Base-by-base conservation (phyloP, 1,140 invertebrate species). In the Bombus ignitus region DNA sequence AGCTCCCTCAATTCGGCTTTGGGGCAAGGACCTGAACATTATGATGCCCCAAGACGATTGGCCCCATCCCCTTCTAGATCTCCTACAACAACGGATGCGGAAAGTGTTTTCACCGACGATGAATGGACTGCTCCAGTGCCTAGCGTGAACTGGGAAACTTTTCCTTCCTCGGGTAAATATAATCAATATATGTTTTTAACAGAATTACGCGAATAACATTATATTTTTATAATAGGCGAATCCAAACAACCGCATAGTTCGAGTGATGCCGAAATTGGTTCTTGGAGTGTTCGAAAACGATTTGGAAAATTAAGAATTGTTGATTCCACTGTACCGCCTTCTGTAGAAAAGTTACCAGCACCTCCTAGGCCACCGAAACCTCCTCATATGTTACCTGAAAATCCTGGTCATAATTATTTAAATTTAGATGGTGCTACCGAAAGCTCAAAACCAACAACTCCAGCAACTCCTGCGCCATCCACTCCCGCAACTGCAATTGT, bases 311-410 rank as follows among this genome's bases (percentile, higher is more conserved):
- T 96, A 83, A 92, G 94, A 72, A 95, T 96, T 35, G 94, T 94
- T 25, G 93, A 95, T 86, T 93, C 93, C 1, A 72, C 83, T 42
- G 79, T 87, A 53, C 87, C 88, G 57, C 89, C 91, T 59, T 65
- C 85, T 73, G 87, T 89, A 3, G 93, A 94, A 37, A 92, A 92
- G 78, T 90, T 94, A 68, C 91, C 93, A 37, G 96, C 96, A 25
- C 97, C 97, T 15, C 97, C 97, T 6, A 95, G 97, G 86, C 97
- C 97, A n/a, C 97, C 97, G 2, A 98, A 98, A 94, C 97, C 97
- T 12, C 94, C 96, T n/a, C 96, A 97, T 81, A 94, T 95, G 92
- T 90, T 94, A 74, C 87, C 92, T 57, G 96, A 91, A 84, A 94
- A 93, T 90, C 92, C 94, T 42, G 95, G 96, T 42, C 95, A 96